phyloP scores from a whole-genome alignment of 2,113 vertebrate species.

The Ornithorhynchus anatinus region DNA sequence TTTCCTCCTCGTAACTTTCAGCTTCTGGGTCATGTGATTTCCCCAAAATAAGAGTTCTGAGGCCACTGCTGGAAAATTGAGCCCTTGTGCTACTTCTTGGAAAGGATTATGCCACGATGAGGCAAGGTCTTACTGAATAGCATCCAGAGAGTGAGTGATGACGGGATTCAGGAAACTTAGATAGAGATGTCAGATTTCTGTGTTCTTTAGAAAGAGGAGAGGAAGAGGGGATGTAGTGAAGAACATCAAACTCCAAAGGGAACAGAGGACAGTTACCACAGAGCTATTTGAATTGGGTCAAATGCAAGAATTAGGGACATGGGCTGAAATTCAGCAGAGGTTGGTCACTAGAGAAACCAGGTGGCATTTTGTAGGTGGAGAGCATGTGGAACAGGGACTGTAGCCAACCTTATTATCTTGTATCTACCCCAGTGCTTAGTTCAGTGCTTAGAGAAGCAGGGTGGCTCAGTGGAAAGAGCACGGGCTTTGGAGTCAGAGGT shows the following conservation, averaged over 20 bases:
- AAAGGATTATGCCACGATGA: background rate
- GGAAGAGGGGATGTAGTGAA: background rate
- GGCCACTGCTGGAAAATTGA: background rate
- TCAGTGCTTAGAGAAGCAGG: too few relatives aligned
- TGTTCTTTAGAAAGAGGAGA: background rate
- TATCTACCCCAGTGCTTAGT: too few relatives aligned
- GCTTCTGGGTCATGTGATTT: background rate
- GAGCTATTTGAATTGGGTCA: rapidly evolving
- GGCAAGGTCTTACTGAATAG: background rate
- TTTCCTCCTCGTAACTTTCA: background rate
- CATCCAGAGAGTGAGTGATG: background rate
- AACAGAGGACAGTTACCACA: rapidly evolving
- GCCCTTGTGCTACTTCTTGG: background rate
- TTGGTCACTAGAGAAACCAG: background rate
- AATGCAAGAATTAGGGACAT: background rate
- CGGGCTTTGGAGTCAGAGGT: too few relatives aligned
- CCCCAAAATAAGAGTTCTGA: background rate
- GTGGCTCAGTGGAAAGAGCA: too few relatives aligned
- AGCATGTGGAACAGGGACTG: too few relatives aligned
- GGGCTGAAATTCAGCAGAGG: background rate
- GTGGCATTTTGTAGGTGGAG: background rate
- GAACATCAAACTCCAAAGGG: background rate
- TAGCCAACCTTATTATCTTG: too few relatives aligned
- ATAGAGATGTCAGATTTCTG: background rate
- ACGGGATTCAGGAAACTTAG: background rate